A percentile compares a stretch with the other conserved stretches of the same genome.
Conservation (phyloP, 2,888 invertebrate species). For the Branchipolynoe longqiensis region DNA sequence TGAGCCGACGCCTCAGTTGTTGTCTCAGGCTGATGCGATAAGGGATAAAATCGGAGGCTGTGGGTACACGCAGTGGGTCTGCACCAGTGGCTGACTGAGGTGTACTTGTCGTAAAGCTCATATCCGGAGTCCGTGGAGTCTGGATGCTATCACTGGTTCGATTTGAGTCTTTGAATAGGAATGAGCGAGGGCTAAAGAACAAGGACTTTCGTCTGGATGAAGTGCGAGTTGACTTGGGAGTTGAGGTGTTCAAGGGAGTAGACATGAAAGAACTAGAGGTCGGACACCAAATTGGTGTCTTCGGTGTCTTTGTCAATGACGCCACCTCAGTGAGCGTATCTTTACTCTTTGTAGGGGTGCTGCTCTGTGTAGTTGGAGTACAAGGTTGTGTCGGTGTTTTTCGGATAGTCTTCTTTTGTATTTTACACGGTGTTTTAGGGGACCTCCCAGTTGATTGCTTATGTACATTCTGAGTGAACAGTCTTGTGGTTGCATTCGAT, state of each 20-base stretch:
- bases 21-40: constrained; percentile 23
- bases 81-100: not conserved
- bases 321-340: not conserved
- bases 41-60: constrained; percentile 43
- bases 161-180: not conserved
- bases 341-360: not conserved
- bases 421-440: not conserved
- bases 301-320: not conserved
- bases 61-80: constrained; percentile 3
- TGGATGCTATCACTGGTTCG: not conserved
- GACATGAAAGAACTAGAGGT: no score
- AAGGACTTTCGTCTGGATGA: constrained; percentile 10
- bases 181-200: constrained; percentile 16
- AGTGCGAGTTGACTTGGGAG: no score
- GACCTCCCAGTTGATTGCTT: no score
- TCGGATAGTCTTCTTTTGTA: not conserved
- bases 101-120: constrained; percentile 30
- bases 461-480: no score
- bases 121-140: not conserved
- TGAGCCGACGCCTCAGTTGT: constrained; percentile 2
- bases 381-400: not conserved
- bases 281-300: not conserved
- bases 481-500: no score
- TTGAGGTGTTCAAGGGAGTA: not conserved
- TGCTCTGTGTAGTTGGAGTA: not conserved